Percentiles rank a stretch among this genome's conserved stretches.
These are phyloP conservation scores for Heterohyrax brucei DNA, from an alignment of 2,797 vertebrate genomes.

Conservation along the genomic window DNA sequence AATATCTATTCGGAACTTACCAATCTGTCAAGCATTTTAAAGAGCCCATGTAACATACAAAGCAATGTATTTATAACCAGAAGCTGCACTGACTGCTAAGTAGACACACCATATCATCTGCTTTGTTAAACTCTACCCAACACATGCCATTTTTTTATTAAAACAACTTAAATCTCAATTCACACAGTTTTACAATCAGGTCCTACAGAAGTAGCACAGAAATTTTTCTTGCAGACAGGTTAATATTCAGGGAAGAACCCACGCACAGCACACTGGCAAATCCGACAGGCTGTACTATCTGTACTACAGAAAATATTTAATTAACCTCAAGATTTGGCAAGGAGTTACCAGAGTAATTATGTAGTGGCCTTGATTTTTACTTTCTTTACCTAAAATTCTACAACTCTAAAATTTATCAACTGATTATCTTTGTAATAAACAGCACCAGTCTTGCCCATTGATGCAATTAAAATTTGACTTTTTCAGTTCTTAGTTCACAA, in stretches of 20 bases:
- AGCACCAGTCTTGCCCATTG: constrained; percentile 90
- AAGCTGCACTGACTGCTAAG: constrained; percentile 61
- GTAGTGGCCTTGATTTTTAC: constrained; percentile 83
- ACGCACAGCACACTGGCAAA: constrained; percentile 40
- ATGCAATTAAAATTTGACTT: constrained; percentile 92
- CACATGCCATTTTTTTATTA: constrained; percentile 79
- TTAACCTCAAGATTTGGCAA: constrained; percentile 75
- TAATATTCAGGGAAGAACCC: constrained; percentile 45
- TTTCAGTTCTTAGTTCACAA: constrained; percentile 93
- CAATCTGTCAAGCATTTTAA: constrained; percentile 71
- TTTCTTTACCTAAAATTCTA: constrained; percentile 84
- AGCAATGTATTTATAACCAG: constrained; percentile 79
- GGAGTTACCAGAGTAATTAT: constrained; percentile 77
- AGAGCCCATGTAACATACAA: constrained; percentile 65
- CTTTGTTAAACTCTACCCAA: constrained; percentile 76
- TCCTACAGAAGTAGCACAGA: constrained; percentile 64
- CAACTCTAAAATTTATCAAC: constrained; percentile 88
- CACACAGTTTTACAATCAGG: constrained; percentile 66
- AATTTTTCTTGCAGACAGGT: constrained; percentile 72
- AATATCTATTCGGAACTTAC: constrained; percentile 74
- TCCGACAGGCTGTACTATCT: background rate
- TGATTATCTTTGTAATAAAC: constrained; percentile 87
- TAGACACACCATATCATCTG: constrained; percentile 71
- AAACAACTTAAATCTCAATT: constrained; percentile 63
- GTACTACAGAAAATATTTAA: constrained; percentile 55